These are phyloP conservation scores for Hozukius guyotensis DNA, from an alignment of 2,797 vertebrate genomes.

Conservation along the genomic window DNA sequence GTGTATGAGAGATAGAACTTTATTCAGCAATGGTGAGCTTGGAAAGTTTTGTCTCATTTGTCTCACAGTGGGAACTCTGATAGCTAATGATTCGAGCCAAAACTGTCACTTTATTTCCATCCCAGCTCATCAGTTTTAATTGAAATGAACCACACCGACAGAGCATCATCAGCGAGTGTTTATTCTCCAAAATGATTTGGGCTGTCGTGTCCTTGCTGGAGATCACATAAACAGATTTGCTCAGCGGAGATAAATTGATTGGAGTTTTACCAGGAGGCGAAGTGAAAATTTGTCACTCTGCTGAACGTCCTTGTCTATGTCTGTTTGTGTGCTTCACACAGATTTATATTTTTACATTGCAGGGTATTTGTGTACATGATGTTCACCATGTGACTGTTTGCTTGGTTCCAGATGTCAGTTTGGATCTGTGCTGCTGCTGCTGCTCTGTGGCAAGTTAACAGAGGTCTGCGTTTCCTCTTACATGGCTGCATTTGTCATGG, in stretches of 20 bases:
- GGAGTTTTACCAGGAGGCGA: conserved; percentile 7
- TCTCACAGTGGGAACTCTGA: conserved; percentile 14
- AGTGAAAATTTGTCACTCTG: conserved; percentile 12
- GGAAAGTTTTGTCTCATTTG: conserved; percentile 25
- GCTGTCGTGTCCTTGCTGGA: conserved; percentile 48
- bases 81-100: conserved; percentile 16
- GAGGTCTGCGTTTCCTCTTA: conserved; percentile 51
- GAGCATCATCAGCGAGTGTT: conserved; percentile 29
- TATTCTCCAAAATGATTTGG: conserved; percentile 46
- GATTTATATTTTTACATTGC: conserved; percentile 20
- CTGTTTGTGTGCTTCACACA: conserved; percentile 4
- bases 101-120: conserved; percentile 3
- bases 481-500: conserved; percentile 23
- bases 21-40: not conserved
- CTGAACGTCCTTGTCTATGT: conserved; percentile 23
- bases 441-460: conserved; percentile 28
- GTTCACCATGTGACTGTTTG: conserved; percentile 19
- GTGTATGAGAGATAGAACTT: not conserved
- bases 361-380: conserved; percentile 20
- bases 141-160: conserved; percentile 19
- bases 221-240: conserved; percentile 58
- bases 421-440: conserved; percentile 35
- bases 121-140: conserved; percentile 30
- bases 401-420: conserved; percentile 60
- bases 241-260: conserved; percentile 31